phyloP scores from a whole-genome alignment of 2,888 invertebrate species.

The Gymnocheta viridis region DNA sequence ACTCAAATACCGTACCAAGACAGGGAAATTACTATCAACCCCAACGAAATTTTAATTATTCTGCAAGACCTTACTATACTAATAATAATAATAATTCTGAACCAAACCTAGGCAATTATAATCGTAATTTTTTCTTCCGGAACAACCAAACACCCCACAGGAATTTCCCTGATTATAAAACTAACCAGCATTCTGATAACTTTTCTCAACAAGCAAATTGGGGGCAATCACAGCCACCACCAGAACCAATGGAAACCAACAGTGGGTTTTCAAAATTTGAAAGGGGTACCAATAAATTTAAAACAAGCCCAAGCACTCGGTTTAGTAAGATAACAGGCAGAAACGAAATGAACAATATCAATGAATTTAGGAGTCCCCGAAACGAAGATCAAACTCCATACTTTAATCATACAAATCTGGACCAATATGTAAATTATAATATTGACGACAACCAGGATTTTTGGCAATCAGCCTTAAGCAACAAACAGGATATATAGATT shows the following conservation, averaged over 20 bases:
- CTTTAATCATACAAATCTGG: conserved; percentile 1
- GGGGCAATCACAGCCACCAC: conserved; percentile 23
- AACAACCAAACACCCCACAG: too few species aligned
- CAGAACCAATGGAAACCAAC: conserved; percentile 37
- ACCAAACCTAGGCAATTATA: too few species aligned
- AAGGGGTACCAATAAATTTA: conserved; percentile 5
- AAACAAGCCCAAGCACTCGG: conserved; percentile 5
- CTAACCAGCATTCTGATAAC: too few species aligned
- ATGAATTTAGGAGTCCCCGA: conserved; percentile 21
- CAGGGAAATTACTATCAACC: conserved; percentile 13
- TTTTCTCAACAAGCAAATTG: background rate
- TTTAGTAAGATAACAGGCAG: background rate
- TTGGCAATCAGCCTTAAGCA: background rate
- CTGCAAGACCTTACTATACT: background rate
- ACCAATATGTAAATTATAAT: background rate
- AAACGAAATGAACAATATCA: conserved; percentile 14
- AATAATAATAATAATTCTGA: conserved; percentile 16
- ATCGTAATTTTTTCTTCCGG: too few species aligned
- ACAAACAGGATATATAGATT: too few species aligned
- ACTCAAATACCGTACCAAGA: conserved; percentile 2
- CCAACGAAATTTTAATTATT: conserved; percentile 18
- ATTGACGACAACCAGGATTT: conserved; percentile 15
- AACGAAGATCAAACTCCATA: background rate
- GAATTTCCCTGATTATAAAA: too few species aligned
- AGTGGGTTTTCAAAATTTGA: conserved; percentile 24